Conservation (phyloP, 1,140 invertebrate genomes). For the Leptopilina boulardi region DNA sequence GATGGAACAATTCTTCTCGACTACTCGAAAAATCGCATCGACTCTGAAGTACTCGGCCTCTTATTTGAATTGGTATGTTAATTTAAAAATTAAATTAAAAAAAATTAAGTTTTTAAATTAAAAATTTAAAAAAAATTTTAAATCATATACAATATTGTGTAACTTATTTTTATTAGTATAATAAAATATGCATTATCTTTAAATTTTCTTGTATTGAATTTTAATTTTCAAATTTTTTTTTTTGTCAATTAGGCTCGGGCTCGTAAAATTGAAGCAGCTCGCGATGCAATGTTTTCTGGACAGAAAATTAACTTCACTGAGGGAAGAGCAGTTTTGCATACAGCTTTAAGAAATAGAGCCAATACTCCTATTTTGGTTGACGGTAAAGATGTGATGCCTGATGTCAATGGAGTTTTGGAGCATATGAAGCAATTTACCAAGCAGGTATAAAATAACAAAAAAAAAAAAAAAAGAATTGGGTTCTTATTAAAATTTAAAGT, state of each 20-base stretch:
- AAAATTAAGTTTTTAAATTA: too few relatives aligned
- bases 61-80: conserved; percentile 86
- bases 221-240: conserved; percentile 25
- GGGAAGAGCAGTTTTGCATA: conserved; percentile 95
- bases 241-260: conserved; percentile 81
- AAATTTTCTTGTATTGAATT: conserved; percentile 20
- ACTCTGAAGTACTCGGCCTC: conserved; percentile 84
- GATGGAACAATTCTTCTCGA: conserved; percentile 94
- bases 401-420: conserved; percentile 92
- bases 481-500: too few relatives aligned
- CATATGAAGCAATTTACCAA: conserved; percentile 97
- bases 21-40: conserved; percentile 97
- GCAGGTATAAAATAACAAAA: conserved; percentile 75
- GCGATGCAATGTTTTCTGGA: conserved; percentile 96
- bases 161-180: too few relatives aligned
- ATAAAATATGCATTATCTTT: too few relatives aligned
- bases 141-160: neutral
- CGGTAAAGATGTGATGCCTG: conserved; percentile 95
- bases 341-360: conserved; percentile 92
- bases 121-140: conserved; percentile 18
- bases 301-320: conserved; percentile 99
- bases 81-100: too few relatives aligned
- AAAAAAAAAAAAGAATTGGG: conserved; percentile 34
- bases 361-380: conserved; percentile 89
- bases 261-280: conserved; percentile 88